A percentile compares a stretch with the other conserved stretches of the same genome.
Evolutionary conservation across 2,888 invertebrate genomes (phyloP).

Genomic region (Abrostola tripartita): DNA sequence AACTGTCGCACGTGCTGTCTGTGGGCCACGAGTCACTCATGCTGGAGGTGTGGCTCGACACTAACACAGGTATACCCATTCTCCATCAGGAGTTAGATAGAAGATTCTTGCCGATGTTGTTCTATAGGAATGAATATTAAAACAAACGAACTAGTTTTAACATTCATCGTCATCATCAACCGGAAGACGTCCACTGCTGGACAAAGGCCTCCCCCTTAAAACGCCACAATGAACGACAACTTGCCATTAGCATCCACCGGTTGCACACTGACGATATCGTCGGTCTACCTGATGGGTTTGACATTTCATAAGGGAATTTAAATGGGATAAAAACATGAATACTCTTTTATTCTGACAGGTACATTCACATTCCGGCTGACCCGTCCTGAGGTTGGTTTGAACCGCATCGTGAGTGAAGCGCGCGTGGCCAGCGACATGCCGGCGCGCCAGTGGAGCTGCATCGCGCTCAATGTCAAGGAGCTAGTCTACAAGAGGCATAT

Average conservation of each 20-base stretch:
- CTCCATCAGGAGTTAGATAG: too few species aligned
- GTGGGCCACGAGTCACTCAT: conserved; percentile 90
- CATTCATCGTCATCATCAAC: too few species aligned
- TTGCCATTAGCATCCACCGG: too few species aligned
- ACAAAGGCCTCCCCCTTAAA: too few species aligned
- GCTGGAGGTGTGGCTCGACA: conserved; percentile 89
- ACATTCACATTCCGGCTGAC: conserved; percentile 62
- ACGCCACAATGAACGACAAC: too few species aligned
- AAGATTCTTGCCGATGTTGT: too few species aligned
- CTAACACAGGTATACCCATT: conserved; percentile 76
- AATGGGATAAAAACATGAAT: background rate
- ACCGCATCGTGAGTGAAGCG: conserved; percentile 85
- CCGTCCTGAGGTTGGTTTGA: conserved; percentile 84
- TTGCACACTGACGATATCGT: too few species aligned
- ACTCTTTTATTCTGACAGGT: conserved; percentile 35
- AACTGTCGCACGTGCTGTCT: conserved; percentile 88
- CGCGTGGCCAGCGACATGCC: conserved; percentile 80
- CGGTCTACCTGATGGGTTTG: too few species aligned
- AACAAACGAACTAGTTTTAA: too few species aligned
- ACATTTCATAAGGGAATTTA: too few species aligned
- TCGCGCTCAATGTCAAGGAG: conserved; percentile 89
- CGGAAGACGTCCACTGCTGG: too few species aligned
- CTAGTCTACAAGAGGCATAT: conserved; percentile 86
- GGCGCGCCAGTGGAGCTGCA: conserved; percentile 86
- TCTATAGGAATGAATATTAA: too few species aligned